Conservation (phyloP, 2,113 vertebrate genomes). For the Platycercus adscitus region DNA sequence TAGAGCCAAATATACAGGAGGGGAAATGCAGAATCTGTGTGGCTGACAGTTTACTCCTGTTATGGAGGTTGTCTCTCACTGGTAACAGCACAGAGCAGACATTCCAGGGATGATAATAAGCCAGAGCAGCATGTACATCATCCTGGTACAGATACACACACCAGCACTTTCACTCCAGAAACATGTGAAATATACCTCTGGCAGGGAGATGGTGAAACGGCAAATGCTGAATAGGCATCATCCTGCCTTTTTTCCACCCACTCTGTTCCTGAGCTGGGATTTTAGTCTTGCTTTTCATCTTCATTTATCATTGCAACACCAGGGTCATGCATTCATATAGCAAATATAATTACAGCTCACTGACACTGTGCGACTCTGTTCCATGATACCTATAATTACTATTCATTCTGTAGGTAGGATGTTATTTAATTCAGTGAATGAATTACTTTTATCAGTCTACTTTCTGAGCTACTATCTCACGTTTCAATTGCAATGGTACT, state of each 20-base stretch:
- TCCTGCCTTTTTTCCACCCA: background rate
- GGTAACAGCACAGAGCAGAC: background rate
- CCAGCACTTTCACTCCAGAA: background rate
- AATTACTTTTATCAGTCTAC: constrained; percentile 1
- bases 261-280: constrained; percentile 3
- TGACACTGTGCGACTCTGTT: constrained; percentile 1
- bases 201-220: background rate
- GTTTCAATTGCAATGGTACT: background rate
- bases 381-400: constrained; percentile 52
- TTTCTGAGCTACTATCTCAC: background rate
- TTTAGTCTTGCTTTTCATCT: constrained; percentile 20
- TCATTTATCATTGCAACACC: constrained; percentile 13
- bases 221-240: background rate
- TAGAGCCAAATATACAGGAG: background rate
- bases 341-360: constrained; percentile 37
- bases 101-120: background rate
- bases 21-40: background rate
- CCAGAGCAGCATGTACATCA: background rate
- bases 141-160: fast-evolving
- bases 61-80: background rate
- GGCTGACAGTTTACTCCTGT: background rate
- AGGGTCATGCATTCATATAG: background rate
- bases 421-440: constrained; percentile 4
- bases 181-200: background rate
- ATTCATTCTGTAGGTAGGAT: background rate